These are phyloP conservation scores for Conopomorpha cramerella DNA, from an alignment of 1,140 invertebrate species.

Conservation along the genomic window DNA sequence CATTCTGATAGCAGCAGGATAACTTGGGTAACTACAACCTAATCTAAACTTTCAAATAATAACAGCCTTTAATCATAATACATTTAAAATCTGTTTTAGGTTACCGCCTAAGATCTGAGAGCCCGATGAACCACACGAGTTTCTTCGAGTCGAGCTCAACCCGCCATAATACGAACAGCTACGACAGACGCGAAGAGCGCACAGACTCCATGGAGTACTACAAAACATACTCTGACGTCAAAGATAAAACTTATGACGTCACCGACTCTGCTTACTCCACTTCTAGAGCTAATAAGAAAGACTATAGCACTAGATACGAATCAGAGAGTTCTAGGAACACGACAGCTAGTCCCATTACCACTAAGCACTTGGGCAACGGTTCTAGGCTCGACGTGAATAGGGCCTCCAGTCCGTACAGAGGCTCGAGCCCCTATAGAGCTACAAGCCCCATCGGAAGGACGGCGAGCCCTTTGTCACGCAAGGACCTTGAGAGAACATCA, in stretches of 20 bases:
- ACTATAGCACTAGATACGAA: slow-evolving; percentile 34
- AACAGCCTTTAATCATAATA: too few relatives aligned
- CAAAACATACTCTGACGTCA: slow-evolving; percentile 36
- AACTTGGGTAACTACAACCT: too few relatives aligned
- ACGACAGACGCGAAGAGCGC: slow-evolving; percentile 39
- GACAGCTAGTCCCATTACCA: slow-evolving; percentile 54
- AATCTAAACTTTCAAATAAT: too few relatives aligned
- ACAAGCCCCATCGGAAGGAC: slow-evolving; percentile 42
- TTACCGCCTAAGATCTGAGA: too few relatives aligned
- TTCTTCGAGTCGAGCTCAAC: slow-evolving; percentile 32
- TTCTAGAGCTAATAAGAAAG: slow-evolving; percentile 34
- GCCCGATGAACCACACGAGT: slow-evolving; percentile 41
- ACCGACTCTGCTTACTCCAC: slow-evolving; percentile 42
- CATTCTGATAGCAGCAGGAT: too few relatives aligned
- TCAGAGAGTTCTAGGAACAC: slow-evolving; percentile 47
- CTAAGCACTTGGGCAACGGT: slow-evolving; percentile 48
- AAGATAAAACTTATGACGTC: slow-evolving; percentile 45
- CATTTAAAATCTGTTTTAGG: too few relatives aligned
- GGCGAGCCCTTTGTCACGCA: slow-evolving; percentile 37
- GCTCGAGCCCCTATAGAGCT: slow-evolving; percentile 38
- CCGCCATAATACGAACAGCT: slow-evolving; percentile 32
- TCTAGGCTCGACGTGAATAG: slow-evolving; percentile 41
- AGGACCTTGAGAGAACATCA: slow-evolving; percentile 43
- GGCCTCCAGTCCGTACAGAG: slow-evolving; percentile 39
- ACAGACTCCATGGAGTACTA: slow-evolving; percentile 44